Conservation (phyloP, 2,113 vertebrate genomes). For the Rhynchopsitta pachyrhyncha region DNA sequence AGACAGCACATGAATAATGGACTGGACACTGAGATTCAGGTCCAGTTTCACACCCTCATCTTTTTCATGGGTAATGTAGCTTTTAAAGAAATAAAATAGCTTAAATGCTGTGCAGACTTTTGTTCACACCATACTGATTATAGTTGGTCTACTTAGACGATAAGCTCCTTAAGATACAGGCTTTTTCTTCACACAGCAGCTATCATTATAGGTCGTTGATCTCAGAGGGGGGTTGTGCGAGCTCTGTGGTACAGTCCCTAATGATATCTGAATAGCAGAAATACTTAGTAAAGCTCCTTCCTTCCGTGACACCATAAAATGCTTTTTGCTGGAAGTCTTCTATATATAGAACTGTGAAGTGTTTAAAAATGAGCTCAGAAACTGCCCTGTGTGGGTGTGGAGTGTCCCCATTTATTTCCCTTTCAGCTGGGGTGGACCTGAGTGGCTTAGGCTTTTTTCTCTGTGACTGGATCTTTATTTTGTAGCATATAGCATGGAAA, state of each 20-base stretch:
- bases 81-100: background rate
- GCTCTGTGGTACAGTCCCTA: background rate
- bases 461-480: background rate
- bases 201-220: background rate
- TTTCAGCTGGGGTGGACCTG: background rate
- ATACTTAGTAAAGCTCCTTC: background rate
- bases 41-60: background rate
- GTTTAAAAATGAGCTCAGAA: slow-evolving; percentile 10
- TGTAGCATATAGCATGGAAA: background rate
- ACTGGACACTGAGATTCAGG: background rate
- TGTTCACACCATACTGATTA: background rate
- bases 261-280: background rate
- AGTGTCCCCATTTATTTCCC: slow-evolving; percentile 1
- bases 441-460: background rate
- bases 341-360: background rate
- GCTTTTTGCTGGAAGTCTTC: background rate
- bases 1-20: background rate
- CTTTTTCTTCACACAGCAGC: background rate
- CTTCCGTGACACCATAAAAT: background rate
- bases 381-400: background rate
- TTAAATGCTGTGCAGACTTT: background rate
- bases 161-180: background rate
- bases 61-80: background rate
- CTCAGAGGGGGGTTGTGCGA: background rate
- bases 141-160: background rate